Percentiles rank a stretch among this genome's conserved stretches.
These are phyloP conservation scores for Sebastiscus tertius DNA, from an alignment of 2,797 vertebrate genomes.

Conservation along the genomic window DNA sequence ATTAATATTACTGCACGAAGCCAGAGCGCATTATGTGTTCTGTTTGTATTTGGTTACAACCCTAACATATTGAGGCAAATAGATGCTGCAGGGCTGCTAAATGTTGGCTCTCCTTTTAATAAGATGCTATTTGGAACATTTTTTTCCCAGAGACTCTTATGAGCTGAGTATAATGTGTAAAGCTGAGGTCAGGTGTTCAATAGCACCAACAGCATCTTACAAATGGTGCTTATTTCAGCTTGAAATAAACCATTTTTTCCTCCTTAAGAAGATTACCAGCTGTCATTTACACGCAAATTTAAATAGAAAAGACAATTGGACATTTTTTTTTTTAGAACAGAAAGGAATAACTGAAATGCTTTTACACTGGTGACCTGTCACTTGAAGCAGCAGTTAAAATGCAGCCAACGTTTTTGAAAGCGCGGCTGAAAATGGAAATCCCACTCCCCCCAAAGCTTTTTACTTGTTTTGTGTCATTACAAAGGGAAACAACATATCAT, in stretches of 20 bases:
- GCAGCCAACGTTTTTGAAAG: not conserved
- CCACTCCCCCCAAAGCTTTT: conserved; percentile 30
- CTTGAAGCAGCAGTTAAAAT: conserved; percentile 11
- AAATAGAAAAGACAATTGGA: conserved; percentile 10
- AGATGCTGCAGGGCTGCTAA: not conserved
- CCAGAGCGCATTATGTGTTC: not conserved
- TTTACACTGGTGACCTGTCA: conserved; percentile 19
- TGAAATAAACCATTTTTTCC: not conserved
- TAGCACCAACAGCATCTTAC: not conserved
- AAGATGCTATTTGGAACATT: not conserved
- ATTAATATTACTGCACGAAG: not conserved
- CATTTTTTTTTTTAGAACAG: not conserved
- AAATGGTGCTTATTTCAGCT: not conserved
- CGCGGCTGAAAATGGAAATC: conserved; percentile 49
- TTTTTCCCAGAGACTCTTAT: not conserved
- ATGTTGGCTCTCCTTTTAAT: not conserved
- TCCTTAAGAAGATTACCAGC: not conserved
- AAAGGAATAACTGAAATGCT: not conserved
- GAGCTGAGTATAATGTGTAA: not conserved
- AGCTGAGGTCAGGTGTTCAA: not conserved
- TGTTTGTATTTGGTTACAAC: not conserved
- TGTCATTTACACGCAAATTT: not conserved
- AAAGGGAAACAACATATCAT: conserved; percentile 53
- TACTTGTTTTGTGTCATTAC: conserved; percentile 45
- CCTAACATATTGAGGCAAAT: not conserved